These are phyloP conservation scores for Caradrina kadenii DNA, from an alignment of 2,888 invertebrate species.

Conservation along the genomic window DNA sequence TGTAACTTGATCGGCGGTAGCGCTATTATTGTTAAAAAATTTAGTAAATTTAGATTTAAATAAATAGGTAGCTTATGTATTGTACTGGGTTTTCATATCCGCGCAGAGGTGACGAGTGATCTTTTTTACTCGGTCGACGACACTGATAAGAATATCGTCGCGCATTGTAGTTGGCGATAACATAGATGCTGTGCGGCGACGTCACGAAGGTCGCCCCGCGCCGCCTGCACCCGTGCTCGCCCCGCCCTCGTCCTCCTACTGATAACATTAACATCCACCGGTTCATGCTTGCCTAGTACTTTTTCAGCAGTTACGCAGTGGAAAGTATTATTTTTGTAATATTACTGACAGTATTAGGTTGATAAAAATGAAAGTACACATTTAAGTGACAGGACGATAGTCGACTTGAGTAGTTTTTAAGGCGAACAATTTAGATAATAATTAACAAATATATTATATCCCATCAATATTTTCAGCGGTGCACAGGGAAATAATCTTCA, in stretches of 20 bases:
- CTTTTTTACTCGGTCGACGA: slow-evolving; percentile 62
- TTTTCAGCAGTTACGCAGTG: slow-evolving; percentile 82
- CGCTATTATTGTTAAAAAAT: slow-evolving; percentile 11
- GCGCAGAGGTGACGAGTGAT: slow-evolving; percentile 68
- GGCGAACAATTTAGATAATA: background rate
- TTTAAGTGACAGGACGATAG: background rate
- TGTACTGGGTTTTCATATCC: slow-evolving; percentile 77
- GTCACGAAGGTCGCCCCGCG: slow-evolving; percentile 77
- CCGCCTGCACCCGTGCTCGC: slow-evolving; percentile 58
- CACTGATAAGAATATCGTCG: slow-evolving; percentile 82
- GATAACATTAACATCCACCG: slow-evolving; percentile 84
- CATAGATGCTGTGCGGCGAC: slow-evolving; percentile 74
- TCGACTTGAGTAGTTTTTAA: background rate
- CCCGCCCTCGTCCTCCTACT: slow-evolving; percentile 71
- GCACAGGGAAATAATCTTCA: background rate
- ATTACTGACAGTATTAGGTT: slow-evolving; percentile 57
- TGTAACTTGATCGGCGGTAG: too few relatives aligned
- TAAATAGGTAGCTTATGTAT: slow-evolving; percentile 53
- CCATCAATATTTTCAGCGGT: slow-evolving; percentile 23
- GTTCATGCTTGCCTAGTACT: slow-evolving; percentile 87
- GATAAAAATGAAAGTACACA: slow-evolving; percentile 15
- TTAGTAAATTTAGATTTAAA: slow-evolving; percentile 70
- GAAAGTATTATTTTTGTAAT: slow-evolving; percentile 80
- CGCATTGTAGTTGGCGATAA: slow-evolving; percentile 72
- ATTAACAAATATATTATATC: too few relatives aligned